Evolutionary conservation across 2,113 vertebrate species (phyloP).

Genomic region (Mastomys natalensis): DNA sequence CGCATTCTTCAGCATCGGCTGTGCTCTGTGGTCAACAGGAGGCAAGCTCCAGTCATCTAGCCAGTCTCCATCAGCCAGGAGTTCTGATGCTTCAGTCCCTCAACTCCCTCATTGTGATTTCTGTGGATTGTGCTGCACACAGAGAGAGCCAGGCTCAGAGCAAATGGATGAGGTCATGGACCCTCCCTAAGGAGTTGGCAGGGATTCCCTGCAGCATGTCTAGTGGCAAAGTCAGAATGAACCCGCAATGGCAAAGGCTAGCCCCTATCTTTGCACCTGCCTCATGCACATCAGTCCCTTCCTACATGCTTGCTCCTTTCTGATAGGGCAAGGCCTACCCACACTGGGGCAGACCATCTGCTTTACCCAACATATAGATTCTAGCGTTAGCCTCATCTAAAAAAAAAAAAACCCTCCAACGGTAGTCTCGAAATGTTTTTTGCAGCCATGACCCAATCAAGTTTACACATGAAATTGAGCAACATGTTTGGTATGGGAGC

Average conservation of each 20-base stretch:
- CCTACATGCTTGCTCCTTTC: background rate
- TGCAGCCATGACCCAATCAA: background rate
- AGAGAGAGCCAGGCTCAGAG: background rate
- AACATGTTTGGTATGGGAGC: background rate
- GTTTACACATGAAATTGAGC: background rate
- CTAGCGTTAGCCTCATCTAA: background rate
- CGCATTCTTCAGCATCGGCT: fast-evolving
- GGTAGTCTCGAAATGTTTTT: too few relatives aligned
- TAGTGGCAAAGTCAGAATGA: background rate
- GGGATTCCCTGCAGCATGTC: fast-evolving
- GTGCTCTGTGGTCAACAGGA: fast-evolving
- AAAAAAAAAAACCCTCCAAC: background rate
- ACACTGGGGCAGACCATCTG: background rate
- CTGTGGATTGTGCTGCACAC: background rate
- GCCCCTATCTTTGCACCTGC: background rate
- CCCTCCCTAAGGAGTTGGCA: background rate
- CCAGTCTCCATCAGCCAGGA: background rate
- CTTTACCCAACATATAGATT: background rate
- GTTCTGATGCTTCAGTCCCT: background rate
- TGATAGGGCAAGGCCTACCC: background rate
- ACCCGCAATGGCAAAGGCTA: background rate
- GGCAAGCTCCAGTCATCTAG: background rate
- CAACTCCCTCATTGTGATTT: fast-evolving
- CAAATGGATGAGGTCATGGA: background rate
- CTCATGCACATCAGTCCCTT: too few relatives aligned